Base-by-base conservation (phyloP, 2,888 invertebrate genomes). In the Leucoma salicis region DNA sequence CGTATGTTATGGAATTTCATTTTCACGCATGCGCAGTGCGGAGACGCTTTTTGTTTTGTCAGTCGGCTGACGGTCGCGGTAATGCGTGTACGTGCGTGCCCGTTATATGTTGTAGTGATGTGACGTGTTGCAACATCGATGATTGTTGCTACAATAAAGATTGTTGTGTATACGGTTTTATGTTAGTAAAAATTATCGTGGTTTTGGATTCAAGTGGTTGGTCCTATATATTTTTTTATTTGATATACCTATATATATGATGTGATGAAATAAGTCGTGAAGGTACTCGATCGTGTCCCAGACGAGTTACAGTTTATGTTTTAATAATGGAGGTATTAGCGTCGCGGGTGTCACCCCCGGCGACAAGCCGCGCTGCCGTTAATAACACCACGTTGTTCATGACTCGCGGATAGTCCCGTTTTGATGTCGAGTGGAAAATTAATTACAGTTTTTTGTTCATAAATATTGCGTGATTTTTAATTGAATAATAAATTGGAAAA, bases 241-340 rank as follows among this genome's bases (percentile, higher is more conserved):
- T 15, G 4, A 31, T 16, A 35, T 32, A 11, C 27, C 15, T 3
- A 14, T 35, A 15, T 29, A 5, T 13, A 29, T 14, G 10, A 3
- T 29, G 24, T 16, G 25, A 27, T 34, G 29, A 8, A 14, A 2
- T 11, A 12, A 13, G 29, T 27, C 14, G 35, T 12, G 28, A 47
- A 38, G 21, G 43, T 38, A 38, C 47, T 47, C 39, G 32, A 24
- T 53, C 42, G 41, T 42, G 29, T 46, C 37, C 37, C 33, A 42
- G 52, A 35, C 40, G 56, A 52, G 55, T 46, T 40, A 56, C 62
- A 62, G 71, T 75, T 79, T 78, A 75, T 75, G 77, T 74, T 78
- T 79, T 78, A 76, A 76, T 79, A 76, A 79, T 79, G 70, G 71
- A 66, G 66, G 74, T 70, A 72, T 74, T 70, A 67, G 62, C 61